These are phyloP conservation scores for Palythoa grandis DNA, from an alignment of 92 coral and sea anemone genomes.

Conservation along the genomic window DNA sequence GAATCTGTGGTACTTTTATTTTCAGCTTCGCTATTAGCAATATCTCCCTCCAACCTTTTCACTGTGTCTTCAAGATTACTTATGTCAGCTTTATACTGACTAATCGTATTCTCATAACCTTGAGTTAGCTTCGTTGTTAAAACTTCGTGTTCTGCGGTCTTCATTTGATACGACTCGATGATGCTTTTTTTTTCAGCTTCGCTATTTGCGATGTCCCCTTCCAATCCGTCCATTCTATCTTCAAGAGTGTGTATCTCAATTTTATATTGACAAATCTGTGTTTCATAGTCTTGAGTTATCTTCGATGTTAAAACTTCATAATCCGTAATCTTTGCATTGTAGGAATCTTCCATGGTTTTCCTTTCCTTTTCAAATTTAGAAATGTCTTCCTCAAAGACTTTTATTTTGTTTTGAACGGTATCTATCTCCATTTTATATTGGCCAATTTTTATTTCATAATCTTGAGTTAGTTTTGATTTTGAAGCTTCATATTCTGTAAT, in stretches of 20 bases:
- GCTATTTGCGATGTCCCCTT: background rate
- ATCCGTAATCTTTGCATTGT: background rate
- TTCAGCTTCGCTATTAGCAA: background rate
- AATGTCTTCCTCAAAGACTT: background rate
- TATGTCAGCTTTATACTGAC: background rate
- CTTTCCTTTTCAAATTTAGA: background rate
- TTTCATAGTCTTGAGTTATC: background rate
- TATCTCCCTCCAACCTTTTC: background rate
- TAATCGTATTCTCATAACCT: background rate
- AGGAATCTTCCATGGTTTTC: background rate
- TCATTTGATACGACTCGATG: background rate
- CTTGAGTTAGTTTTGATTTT: background rate
- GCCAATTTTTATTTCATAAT: background rate
- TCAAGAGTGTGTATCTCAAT: background rate
- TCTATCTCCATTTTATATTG: background rate
- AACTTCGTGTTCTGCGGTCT: constrained; percentile 1
- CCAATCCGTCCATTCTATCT: background rate
- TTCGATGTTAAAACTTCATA: background rate
- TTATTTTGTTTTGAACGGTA: background rate
- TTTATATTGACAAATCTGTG: background rate
- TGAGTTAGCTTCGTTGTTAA: constrained; percentile 1
- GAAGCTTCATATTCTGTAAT: background rate
- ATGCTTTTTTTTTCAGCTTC: background rate
- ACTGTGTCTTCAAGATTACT: background rate
- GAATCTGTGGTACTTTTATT: background rate